phyloP scores from a whole-genome alignment of 2,797 vertebrate genomes.

The Lacerta bilineata region DNA sequence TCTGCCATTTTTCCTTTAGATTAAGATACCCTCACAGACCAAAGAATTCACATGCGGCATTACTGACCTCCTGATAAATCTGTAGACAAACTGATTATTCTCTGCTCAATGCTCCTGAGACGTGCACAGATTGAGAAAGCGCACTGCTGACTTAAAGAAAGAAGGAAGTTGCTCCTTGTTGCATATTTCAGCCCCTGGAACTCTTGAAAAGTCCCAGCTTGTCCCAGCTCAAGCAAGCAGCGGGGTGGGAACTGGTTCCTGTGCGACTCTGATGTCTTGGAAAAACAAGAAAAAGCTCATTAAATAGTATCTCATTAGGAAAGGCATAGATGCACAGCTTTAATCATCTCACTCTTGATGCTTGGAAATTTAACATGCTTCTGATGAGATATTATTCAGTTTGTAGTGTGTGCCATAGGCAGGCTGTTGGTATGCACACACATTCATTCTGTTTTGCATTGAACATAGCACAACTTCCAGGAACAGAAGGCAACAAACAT shows the following conservation, averaged over 20 bases:
- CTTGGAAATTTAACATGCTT: background rate
- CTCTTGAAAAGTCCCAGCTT: background rate
- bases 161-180: background rate
- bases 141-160: background rate
- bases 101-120: conserved; percentile 16
- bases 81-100: conserved; percentile 28
- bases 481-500: background rate
- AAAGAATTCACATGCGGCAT: conserved; percentile 15
- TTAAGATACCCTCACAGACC: conserved; percentile 18
- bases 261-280: background rate
- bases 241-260: background rate
- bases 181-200: background rate
- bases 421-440: background rate
- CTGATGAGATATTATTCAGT: conserved; percentile 9
- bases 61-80: conserved; percentile 43
- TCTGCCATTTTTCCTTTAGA: conserved; percentile 28
- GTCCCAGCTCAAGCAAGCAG: background rate
- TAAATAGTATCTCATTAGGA: conserved; percentile 43
- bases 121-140: conserved; percentile 1
- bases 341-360: conserved; percentile 20
- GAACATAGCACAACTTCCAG: background rate
- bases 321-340: background rate
- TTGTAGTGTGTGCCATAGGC: background rate
- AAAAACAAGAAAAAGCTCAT: background rate
- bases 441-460: background rate